Conservation (phyloP, 2,113 vertebrate genomes). For the Pungitius pungitius region DNA sequence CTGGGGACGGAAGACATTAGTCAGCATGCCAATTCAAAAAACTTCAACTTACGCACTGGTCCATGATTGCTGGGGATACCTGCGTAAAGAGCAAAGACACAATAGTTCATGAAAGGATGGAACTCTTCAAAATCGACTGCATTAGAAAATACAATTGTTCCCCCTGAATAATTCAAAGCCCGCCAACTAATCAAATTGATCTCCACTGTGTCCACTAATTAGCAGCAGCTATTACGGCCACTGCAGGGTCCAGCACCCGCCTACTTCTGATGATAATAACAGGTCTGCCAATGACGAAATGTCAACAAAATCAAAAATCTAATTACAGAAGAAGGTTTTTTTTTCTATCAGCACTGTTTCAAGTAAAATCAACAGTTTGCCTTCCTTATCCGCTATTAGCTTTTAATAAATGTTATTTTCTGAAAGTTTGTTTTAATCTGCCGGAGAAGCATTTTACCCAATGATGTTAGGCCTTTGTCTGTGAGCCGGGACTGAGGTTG, state of each 20-base stretch:
- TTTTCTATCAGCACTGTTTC: background rate
- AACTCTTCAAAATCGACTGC: slow-evolving; percentile 1
- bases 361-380: background rate
- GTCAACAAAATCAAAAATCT: slow-evolving; percentile 52
- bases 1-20: slow-evolving; percentile 30
- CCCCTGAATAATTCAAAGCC: slow-evolving; percentile 16
- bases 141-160: slow-evolving; percentile 5
- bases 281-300: slow-evolving; percentile 47
- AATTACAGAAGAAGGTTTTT: background rate
- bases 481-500: slow-evolving; percentile 13
- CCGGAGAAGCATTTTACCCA: no score
- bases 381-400: background rate
- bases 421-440: background rate
- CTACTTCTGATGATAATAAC: slow-evolving; percentile 69
- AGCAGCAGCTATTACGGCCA: slow-evolving; percentile 22
- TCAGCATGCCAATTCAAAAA: slow-evolving; percentile 58
- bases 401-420: background rate
- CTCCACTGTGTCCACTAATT: slow-evolving; percentile 51
- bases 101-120: slow-evolving; percentile 26
- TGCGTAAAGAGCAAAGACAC: slow-evolving; percentile 73
- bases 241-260: slow-evolving; percentile 12
- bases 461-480: background rate
- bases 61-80: slow-evolving; percentile 94
- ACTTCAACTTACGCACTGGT: slow-evolving; percentile 92
- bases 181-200: slow-evolving; percentile 17